phyloP scores from a whole-genome alignment of 2,888 invertebrate genomes.

The Tryphoninae sp. region DNA sequence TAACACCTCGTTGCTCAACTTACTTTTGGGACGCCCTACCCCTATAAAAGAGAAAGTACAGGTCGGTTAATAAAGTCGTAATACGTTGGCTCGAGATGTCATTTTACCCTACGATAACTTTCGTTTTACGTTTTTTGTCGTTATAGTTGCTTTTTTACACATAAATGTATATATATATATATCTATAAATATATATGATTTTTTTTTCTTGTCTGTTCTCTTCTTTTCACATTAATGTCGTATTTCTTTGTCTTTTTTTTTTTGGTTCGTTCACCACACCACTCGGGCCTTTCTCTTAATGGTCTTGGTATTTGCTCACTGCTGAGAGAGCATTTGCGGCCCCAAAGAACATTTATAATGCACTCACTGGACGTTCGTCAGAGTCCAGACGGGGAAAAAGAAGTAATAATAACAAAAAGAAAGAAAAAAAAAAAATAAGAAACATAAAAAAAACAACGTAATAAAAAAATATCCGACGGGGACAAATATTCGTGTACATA shows the following conservation, averaged over 20 bases:
- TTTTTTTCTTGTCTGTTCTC: conserved; percentile 18
- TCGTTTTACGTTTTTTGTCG: conserved; percentile 11
- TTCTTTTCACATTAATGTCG: conserved; percentile 5
- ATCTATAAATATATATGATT: background rate
- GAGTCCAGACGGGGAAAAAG: conserved; percentile 35
- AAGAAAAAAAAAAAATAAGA: background rate
- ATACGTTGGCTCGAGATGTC: conserved; percentile 20
- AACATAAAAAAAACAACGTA: conserved; percentile 3
- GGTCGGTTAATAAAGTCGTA: conserved; percentile 75
- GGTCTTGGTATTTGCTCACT: conserved; percentile 54
- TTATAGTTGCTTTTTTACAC: background rate
- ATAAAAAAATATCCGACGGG: conserved; percentile 36
- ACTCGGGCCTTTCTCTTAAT: conserved; percentile 55
- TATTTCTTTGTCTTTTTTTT: conserved; percentile 1
- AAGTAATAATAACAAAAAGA: conserved; percentile 18
- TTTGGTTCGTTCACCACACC: conserved; percentile 44
- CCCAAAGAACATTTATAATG: conserved; percentile 57
- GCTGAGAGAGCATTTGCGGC: conserved; percentile 53
- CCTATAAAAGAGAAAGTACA: conserved; percentile 81
- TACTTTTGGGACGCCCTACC: conserved; percentile 82
- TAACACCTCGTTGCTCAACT: conserved; percentile 78
- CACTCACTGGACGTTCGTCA: conserved; percentile 47
- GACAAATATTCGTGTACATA: conserved; percentile 33
- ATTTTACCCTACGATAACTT: conserved; percentile 41
- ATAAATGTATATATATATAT: background rate